Percentiles rank a stretch among this genome's conserved stretches.
These are phyloP conservation scores for Tenodera sinensis DNA, from an alignment of 2,888 invertebrate species.

Conservation along the genomic window DNA sequence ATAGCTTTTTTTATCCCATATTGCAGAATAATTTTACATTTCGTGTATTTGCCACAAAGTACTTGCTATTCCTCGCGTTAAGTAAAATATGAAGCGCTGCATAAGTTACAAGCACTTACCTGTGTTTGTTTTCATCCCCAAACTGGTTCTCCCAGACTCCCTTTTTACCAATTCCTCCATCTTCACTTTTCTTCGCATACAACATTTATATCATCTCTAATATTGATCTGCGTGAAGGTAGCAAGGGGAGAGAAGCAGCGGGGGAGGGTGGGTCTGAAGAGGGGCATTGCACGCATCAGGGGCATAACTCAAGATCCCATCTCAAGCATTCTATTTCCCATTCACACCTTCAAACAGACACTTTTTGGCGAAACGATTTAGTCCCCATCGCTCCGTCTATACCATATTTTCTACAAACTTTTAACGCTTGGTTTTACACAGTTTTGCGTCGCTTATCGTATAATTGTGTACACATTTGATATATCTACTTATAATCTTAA, in stretches of 20 bases:
- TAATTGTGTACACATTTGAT: no score
- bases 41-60: no score
- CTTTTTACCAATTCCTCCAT: background rate
- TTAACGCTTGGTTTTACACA: no score
- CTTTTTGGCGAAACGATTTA: background rate
- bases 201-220: constrained; percentile 25
- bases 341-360: background rate
- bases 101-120: background rate
- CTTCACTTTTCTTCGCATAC: constrained; percentile 2
- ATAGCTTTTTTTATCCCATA: no score
- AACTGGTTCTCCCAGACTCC: background rate
- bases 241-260: constrained; percentile 10
- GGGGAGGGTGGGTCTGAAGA: background rate
- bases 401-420: background rate
- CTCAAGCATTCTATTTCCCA: background rate
- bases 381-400: background rate
- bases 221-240: constrained; percentile 18
- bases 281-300: constrained; percentile 3
- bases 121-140: background rate
- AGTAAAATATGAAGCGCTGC: background rate
- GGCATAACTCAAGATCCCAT: constrained; percentile 2
- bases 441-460: no score
- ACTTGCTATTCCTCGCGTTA: no score
- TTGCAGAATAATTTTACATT: no score
- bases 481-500: no score